Conservation (phyloP, 2,888 invertebrate genomes). For the Nineta flava region DNA sequence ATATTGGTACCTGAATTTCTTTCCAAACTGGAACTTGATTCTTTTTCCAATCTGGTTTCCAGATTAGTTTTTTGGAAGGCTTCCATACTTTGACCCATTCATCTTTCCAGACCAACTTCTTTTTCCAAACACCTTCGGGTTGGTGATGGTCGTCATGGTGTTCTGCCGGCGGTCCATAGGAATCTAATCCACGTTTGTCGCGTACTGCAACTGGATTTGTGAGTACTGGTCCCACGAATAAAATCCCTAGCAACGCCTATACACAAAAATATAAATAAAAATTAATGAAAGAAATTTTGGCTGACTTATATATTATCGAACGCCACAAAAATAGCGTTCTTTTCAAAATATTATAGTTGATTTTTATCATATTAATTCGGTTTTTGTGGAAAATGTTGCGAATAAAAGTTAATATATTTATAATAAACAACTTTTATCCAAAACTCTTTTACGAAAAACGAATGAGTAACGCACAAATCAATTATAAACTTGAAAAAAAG, state of each 20-base stretch:
- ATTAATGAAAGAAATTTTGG: background rate
- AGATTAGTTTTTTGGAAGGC: slow-evolving; percentile 52
- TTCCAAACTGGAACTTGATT: slow-evolving; percentile 48
- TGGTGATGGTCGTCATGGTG: slow-evolving; percentile 30
- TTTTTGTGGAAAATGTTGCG: too few relatives aligned
- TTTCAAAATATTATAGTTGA: too few relatives aligned
- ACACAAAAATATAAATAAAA: slow-evolving; percentile 11
- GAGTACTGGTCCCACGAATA: slow-evolving; percentile 22
- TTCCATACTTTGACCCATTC: slow-evolving; percentile 67
- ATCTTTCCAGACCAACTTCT: slow-evolving; percentile 69
- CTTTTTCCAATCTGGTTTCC: slow-evolving; percentile 62
- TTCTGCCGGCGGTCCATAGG: slow-evolving; percentile 20
- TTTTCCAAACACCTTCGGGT: slow-evolving; percentile 62
- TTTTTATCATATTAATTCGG: too few relatives aligned
- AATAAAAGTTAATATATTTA: too few relatives aligned
- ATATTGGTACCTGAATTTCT: slow-evolving; percentile 45
- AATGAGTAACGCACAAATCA: too few relatives aligned
- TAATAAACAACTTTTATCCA: too few relatives aligned
- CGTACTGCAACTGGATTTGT: slow-evolving; percentile 26
- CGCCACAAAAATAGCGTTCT: too few relatives aligned
- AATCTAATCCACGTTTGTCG: slow-evolving; percentile 35
- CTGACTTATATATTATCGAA: too few relatives aligned
- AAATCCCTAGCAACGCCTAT: slow-evolving; percentile 42
- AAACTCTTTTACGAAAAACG: too few relatives aligned
- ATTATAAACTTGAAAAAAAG: too few relatives aligned